Evolutionary conservation across 2,888 invertebrate genomes (phyloP).

Genomic region (Ophion ventricosus): DNA sequence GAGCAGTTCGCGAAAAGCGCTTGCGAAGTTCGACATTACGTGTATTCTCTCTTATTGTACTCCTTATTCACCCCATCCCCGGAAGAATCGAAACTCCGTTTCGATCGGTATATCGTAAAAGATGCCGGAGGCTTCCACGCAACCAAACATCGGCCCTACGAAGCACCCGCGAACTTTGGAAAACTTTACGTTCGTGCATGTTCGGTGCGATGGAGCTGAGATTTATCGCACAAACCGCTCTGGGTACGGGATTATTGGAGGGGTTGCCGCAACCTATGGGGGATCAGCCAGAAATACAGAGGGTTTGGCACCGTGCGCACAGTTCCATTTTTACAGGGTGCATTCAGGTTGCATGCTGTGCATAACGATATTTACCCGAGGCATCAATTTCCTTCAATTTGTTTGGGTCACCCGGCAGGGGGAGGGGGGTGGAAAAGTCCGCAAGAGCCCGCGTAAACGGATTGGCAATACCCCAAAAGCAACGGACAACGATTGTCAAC

Average conservation of each 20-base stretch:
- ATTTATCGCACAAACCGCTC: conserved; percentile 58
- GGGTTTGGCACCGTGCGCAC: no score
- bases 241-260: conserved; percentile 73
- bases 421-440: background rate
- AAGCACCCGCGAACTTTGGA: conserved; percentile 27
- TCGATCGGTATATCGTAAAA: conserved; percentile 68
- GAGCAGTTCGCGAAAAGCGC: conserved; percentile 64
- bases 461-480: background rate
- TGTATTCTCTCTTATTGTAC: conserved; percentile 30
- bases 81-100: conserved; percentile 72
- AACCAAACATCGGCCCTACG: conserved; percentile 19
- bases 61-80: conserved; percentile 17
- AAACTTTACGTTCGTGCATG: conserved; percentile 42
- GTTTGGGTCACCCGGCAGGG: background rate
- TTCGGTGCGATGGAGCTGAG: conserved; percentile 30
- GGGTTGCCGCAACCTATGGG: conserved; percentile 59
- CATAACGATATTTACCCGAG: no score
- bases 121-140: conserved; percentile 24
- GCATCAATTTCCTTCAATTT: background rate
- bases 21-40: conserved; percentile 70
- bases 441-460: background rate
- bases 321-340: background rate
- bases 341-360: background rate
- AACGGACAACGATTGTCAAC: background rate
- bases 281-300: background rate